Percentiles rank a stretch among this genome's conserved stretches.
phyloP scores from a whole-genome alignment of 2,113 vertebrate genomes.

The Oriolus oriolus region DNA sequence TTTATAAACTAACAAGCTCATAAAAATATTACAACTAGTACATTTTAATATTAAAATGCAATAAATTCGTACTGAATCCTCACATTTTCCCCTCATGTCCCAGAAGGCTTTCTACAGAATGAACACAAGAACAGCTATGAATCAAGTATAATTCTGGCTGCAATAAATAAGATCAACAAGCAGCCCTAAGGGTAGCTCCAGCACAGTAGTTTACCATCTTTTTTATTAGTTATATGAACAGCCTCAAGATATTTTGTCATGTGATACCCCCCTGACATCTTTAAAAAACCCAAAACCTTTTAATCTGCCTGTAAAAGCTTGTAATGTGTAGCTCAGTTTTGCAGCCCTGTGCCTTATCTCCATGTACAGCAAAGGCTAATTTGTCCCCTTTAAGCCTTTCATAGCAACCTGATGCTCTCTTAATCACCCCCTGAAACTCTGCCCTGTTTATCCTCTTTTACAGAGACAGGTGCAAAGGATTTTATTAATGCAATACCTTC shows the following conservation, averaged over 20 bases:
- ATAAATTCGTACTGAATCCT: slow-evolving; percentile 31
- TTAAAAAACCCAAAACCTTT: neutral
- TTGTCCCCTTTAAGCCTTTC: slow-evolving; percentile 44
- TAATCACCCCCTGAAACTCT: slow-evolving; percentile 49
- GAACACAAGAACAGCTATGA: slow-evolving; percentile 28
- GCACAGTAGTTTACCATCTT: slow-evolving; percentile 33
- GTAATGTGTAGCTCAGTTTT: neutral
- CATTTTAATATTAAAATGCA: slow-evolving; percentile 57
- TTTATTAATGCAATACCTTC: slow-evolving; percentile 42
- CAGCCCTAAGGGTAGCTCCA: slow-evolving; percentile 13
- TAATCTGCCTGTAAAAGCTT: slow-evolving; percentile 45
- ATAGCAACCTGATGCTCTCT: slow-evolving; percentile 44
- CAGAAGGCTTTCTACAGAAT: neutral
- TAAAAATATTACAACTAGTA: slow-evolving; percentile 30
- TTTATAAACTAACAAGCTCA: slow-evolving; percentile 39
- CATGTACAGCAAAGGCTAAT: slow-evolving; percentile 35
- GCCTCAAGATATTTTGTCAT: slow-evolving; percentile 54
- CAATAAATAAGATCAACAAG: slow-evolving; percentile 41
- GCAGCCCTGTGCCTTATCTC: slow-evolving; percentile 40
- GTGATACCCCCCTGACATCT: slow-evolving; percentile 26
- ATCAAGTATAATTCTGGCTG: slow-evolving; percentile 41
- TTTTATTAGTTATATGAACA: slow-evolving; percentile 56
- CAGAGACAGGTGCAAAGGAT: slow-evolving; percentile 41
- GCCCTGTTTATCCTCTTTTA: slow-evolving; percentile 50
- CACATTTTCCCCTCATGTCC: neutral